Evolutionary conservation across 2,797 vertebrate species (phyloP), one percentile per base, ranked within the genome.

Genomic region (Periparus ater): DNA sequence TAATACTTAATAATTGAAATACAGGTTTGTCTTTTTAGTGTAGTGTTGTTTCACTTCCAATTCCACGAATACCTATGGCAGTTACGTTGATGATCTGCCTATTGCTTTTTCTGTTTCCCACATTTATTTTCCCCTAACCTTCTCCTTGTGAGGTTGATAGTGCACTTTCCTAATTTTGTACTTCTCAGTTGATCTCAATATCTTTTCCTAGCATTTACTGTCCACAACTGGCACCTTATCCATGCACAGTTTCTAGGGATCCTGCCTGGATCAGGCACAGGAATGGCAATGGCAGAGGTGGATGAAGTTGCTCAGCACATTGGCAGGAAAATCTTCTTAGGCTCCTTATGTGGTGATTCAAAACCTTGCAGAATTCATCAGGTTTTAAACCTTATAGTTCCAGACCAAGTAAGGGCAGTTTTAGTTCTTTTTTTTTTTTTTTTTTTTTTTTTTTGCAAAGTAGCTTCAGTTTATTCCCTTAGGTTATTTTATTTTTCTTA

Each of bases 401-500:
- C 40, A 68, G 42, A 83, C 20, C 6, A 29, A 80, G n/a, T 80
- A 34, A 93, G 42, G 47, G n/a, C 12, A 42, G 63, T 83, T 91
- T 83, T 38, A n/a, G 4, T 66, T 38, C 5, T 38, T 5, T 11
- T 44, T 20, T 38, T 38, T 42, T 29, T 71, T n/a, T 71, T 13
- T 63, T 38, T 45, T 23, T 80, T 70, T 74, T 26, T 71, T 92
- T 93, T 83, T n/a, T 68, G 55, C 25, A 42, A 75, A 81, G 53
- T 62, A 72, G 3, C 58, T 57, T 81, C 47, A 14, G 51, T 81
- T 91, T 73, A 50, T 86, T 90, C 66, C 85, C 23, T 32, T 51
- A 55, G 72, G 51, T 42, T 85, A 25, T 89, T 91, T 91, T 66
- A 73, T 92, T 95, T 96, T 88, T 73, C 48, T 93, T 51, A 84